A percentile compares a stretch with the other conserved stretches of the same genome.
Evolutionary conservation across 2,888 invertebrate genomes (phyloP).

Genomic region (Phrixothrix hirtus): DNA sequence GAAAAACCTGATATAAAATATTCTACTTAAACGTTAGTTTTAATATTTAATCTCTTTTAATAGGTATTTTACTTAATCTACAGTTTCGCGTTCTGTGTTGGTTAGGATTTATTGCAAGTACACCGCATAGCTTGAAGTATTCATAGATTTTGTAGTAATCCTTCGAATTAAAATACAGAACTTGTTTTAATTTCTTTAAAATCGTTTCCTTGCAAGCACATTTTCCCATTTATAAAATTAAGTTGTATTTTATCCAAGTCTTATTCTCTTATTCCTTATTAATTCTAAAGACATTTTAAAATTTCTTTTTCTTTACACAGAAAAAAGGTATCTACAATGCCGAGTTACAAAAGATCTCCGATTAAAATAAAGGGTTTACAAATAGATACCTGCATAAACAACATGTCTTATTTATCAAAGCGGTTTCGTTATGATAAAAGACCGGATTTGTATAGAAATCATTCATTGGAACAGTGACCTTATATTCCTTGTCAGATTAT

Average conservation of each 20-base stretch:
- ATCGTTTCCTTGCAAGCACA: neutral
- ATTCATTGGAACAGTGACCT: constrained; percentile 6
- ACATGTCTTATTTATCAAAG: constrained; percentile 1
- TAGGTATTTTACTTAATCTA: neutral
- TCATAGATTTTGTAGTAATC: neutral
- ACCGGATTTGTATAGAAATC: constrained; percentile 11
- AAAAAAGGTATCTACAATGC: too few relatives aligned
- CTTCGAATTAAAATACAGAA: neutral
- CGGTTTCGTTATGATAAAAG: constrained; percentile 12
- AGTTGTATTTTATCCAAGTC: too few relatives aligned
- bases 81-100: neutral
- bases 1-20: neutral
- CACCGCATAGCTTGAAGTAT: neutral
- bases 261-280: too few relatives aligned
- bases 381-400: constrained; percentile 1
- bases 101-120: neutral
- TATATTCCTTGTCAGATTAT: constrained; percentile 9
- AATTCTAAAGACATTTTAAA: too few relatives aligned
- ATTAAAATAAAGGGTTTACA: constrained; percentile 7
- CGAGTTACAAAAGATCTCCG: constrained; percentile 10
- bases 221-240: neutral
- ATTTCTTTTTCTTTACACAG: too few relatives aligned
- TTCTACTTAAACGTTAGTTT: too few relatives aligned
- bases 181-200: constrained; percentile 1
- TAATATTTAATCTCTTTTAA: too few relatives aligned